A percentile compares a stretch with the other conserved stretches of the same genome.
Conservation (phyloP, 2,888 invertebrate genomes). For the Seira sanloemensis region DNA sequence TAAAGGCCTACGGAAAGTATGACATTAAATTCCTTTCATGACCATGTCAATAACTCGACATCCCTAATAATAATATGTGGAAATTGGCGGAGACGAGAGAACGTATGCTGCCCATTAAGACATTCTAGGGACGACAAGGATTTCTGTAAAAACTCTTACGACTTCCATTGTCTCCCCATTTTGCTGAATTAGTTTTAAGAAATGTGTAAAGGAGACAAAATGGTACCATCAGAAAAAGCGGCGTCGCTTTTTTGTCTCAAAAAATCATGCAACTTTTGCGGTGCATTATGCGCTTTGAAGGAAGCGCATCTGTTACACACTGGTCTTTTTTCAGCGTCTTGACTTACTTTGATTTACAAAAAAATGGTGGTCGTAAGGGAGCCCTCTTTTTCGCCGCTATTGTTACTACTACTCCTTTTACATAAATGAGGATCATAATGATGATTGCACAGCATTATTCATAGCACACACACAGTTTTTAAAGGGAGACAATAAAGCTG, state of each 20-base stretch:
- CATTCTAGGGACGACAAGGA: too few species aligned
- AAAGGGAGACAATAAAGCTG: not conserved
- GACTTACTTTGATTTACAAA: not conserved
- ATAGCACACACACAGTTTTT: not conserved
- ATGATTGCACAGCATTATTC: constrained; percentile 8
- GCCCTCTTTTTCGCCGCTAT: not conserved
- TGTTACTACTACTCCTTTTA: not conserved
- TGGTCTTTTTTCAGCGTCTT: not conserved
- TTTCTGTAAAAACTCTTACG: too few species aligned
- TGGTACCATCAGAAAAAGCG: too few species aligned
- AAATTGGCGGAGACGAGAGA: too few species aligned
- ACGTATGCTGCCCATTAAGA: too few species aligned
- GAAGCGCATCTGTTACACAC: not conserved
- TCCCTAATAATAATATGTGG: too few species aligned
- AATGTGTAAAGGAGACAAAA: too few species aligned
- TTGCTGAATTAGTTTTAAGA: too few species aligned
- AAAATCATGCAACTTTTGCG: not conserved
- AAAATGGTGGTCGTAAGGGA: not conserved
- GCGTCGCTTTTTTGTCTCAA: not conserved
- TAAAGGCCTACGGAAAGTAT: not conserved
- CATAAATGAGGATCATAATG: not conserved
- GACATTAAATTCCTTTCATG: not conserved
- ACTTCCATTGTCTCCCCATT: too few species aligned
- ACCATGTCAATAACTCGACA: too few species aligned
- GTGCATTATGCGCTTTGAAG: not conserved